These are phyloP conservation scores for Mastomys natalensis DNA, from an alignment of 2,113 vertebrate genomes.

Conservation along the genomic window DNA sequence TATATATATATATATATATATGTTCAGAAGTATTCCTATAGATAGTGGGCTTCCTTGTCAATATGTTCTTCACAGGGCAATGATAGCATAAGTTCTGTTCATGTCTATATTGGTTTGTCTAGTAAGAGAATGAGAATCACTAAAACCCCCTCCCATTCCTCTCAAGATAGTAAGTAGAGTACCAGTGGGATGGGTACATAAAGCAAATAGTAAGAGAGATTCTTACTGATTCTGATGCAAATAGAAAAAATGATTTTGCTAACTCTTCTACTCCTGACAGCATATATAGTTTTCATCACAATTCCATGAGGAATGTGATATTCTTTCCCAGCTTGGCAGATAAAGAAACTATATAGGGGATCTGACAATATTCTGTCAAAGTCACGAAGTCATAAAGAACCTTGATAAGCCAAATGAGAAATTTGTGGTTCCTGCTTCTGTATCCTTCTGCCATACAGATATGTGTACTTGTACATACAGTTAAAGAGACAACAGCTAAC, in stretches of 20 bases:
- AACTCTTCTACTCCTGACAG: background rate
- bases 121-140: background rate
- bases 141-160: fast-evolving
- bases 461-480: no score
- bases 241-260: background rate
- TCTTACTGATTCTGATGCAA: background rate
- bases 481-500: background rate
- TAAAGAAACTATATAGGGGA: background rate
- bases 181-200: fast-evolving
- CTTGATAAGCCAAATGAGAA: background rate
- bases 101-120: background rate
- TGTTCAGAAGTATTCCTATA: background rate
- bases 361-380: background rate
- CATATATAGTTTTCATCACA: background rate
- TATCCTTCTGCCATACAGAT: background rate
- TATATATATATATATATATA: no score
- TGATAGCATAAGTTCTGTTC: background rate
- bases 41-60: background rate
- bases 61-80: background rate
- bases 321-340: background rate
- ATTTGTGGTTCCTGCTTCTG: background rate
- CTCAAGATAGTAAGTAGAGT: background rate
- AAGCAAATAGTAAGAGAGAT: background rate
- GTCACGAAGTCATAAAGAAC: background rate
- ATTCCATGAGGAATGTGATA: background rate